A percentile compares a stretch with the other conserved stretches of the same genome.
phyloP scores from a whole-genome alignment of 1,140 invertebrate species.

The Dendrolimus punctatus region DNA sequence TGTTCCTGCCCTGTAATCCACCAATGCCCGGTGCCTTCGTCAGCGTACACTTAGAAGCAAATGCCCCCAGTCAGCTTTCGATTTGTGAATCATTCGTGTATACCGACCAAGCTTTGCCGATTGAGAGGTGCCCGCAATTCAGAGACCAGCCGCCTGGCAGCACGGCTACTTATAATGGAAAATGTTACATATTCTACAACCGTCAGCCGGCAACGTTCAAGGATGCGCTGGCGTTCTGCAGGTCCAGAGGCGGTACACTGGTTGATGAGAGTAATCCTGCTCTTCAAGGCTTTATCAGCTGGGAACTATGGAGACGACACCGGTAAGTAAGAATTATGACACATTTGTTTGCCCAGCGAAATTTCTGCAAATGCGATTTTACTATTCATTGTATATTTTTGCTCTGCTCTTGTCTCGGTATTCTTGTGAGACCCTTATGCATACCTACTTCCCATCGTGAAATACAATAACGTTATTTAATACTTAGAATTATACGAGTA shows the following conservation, averaged over 20 bases:
- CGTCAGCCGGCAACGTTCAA: conserved; percentile 87
- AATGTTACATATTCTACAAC: conserved; percentile 97
- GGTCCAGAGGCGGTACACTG: conserved; percentile 84
- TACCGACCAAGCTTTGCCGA: conserved; percentile 94
- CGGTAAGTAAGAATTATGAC: conserved; percentile 65
- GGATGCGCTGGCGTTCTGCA: conserved; percentile 87
- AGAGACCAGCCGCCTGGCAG: conserved; percentile 92
- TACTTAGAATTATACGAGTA: too few species aligned
- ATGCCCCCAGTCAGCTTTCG: conserved; percentile 81
- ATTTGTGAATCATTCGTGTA: conserved; percentile 97
- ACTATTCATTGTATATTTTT: not conserved
- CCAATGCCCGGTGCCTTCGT: conserved; percentile 97
- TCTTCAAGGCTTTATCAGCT: conserved; percentile 93
- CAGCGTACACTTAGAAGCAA: conserved; percentile 89
- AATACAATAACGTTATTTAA: too few species aligned
- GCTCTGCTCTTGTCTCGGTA: not conserved
- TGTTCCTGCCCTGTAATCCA: conserved; percentile 94
- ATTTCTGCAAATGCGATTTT: not conserved
- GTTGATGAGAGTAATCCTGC: conserved; percentile 96
- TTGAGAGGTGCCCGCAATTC: conserved; percentile 94
- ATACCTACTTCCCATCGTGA: too few species aligned
- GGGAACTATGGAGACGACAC: conserved; percentile 94
- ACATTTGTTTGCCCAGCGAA: too few species aligned
- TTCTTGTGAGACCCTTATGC: too few species aligned
- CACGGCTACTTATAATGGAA: conserved; percentile 95